Conservation (phyloP, 2,113 vertebrate genomes). For the Etia nguti region DNA sequence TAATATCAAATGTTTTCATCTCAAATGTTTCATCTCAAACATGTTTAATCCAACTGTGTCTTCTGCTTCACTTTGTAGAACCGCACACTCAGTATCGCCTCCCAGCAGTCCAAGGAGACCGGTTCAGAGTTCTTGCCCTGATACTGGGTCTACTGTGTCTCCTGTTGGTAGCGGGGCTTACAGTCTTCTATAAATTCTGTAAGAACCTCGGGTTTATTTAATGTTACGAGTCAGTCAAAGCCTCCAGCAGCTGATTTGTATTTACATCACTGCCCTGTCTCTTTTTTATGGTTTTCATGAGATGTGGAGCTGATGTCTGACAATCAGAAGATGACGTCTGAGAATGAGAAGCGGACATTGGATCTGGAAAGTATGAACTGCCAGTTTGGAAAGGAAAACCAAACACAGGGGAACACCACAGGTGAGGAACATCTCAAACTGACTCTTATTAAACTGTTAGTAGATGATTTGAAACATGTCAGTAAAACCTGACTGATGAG, state of each 20-base stretch:
- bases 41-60: not conserved
- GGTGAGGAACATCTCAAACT: not conserved
- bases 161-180: not conserved
- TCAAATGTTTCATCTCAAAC: not conserved
- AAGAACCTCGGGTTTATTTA: not conserved
- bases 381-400: not conserved
- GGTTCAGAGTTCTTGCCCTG: fast-evolving
- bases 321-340: not conserved
- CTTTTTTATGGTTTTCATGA: not conserved
- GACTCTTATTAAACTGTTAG: not conserved
- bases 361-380: not conserved
- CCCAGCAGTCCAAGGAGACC: not conserved
- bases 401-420: not conserved
- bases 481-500: not conserved
- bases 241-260: not conserved
- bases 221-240: fast-evolving
- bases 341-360: not conserved
- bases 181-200: not conserved
- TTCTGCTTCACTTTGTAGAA: not conserved
- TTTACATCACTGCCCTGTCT: not conserved
- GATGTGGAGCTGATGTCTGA: not conserved
- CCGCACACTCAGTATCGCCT: not conserved
- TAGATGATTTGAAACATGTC: not conserved
- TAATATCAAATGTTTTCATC: too few relatives aligned
- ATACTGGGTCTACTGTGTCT: not conserved